Evolutionary conservation across 2,797 vertebrate species (phyloP), one percentile per base, ranked within the genome.

Genomic region (Podargus strigoides): DNA sequence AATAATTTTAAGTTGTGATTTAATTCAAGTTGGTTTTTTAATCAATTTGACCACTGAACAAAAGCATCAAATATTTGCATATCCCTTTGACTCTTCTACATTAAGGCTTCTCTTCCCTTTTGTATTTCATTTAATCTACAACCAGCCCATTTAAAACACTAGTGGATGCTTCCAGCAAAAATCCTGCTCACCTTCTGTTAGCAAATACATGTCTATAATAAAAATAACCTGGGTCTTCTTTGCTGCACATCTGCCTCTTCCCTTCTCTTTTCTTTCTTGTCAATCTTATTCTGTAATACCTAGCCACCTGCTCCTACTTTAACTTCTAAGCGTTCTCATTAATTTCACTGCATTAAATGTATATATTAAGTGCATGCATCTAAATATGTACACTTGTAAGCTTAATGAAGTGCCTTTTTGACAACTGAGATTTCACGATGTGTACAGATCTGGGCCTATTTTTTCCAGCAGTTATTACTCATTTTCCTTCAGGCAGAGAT

Each of bases 331-430:
- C 42, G 70, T 28, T 64, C 30, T 64, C 59, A 70, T 67, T 87
- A 32, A 92, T 90, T 85, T 70, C 47, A 39, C 36, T 53, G n/a
- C 53, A 75, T 81, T 85, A 72, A 93, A 92, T 41, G 15, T 27
- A 58, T 36, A 18, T 39, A 74, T 64, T 39, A 92, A n/a, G 78
- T 49, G 26, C 16, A 27, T 22, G 24, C 46, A 60, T 24, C 75
- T 86, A 53, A 83, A 83, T 28, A 64, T 7, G 10, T 46, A 56
- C 49, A 36, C 28, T 64, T 82, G 12, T 46, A 63, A 91, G 34
- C n/a, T 60, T 6, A 78, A 83, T 22, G 42, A 91, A 68, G 85
- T 62, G 18, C 27, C 30, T 62, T 80, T 46, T 78, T 64, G 49
- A 83, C 60, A 81, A 67, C 39, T 44, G 56, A 73, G 56, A 56